Conservation (phyloP, 2,888 invertebrate species). For the Phasia obesa region DNA sequence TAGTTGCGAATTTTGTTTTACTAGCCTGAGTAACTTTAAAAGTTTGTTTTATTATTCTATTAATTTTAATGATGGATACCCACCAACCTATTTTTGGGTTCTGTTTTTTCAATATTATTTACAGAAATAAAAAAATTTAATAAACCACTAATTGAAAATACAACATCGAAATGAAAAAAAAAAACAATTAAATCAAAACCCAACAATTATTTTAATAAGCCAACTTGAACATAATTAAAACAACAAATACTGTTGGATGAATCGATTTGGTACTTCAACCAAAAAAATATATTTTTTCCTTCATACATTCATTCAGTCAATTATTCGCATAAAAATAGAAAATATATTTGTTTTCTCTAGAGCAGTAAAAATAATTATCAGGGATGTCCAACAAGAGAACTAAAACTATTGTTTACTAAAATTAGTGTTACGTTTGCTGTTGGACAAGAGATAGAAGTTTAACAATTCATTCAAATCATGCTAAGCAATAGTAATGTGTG, state of each 20-base stretch:
- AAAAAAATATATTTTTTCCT: slow-evolving; percentile 13
- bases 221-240: slow-evolving; percentile 49
- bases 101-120: neutral
- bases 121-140: slow-evolving; percentile 35
- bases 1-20: no score
- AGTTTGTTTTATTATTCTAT: slow-evolving; percentile 13
- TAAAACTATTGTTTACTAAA: no score
- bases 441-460: neutral
- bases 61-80: slow-evolving; percentile 12
- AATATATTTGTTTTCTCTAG: slow-evolving; percentile 15
- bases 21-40: neutral
- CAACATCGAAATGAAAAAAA: slow-evolving; percentile 10
- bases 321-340: slow-evolving; percentile 25
- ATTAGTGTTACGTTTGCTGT: neutral
- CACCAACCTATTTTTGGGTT: slow-evolving; percentile 29
- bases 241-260: slow-evolving; percentile 34
- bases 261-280: slow-evolving; percentile 13
- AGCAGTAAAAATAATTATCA: slow-evolving; percentile 11
- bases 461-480: neutral
- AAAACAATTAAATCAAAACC: slow-evolving; percentile 31
- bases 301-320: slow-evolving; percentile 9
- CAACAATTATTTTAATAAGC: slow-evolving; percentile 53
- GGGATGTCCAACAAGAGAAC: neutral
- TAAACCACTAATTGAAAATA: slow-evolving; percentile 47
- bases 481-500: neutral